phyloP scores from a whole-genome alignment of 2,797 vertebrate species.

The Phrynocephalus forsythii region DNA sequence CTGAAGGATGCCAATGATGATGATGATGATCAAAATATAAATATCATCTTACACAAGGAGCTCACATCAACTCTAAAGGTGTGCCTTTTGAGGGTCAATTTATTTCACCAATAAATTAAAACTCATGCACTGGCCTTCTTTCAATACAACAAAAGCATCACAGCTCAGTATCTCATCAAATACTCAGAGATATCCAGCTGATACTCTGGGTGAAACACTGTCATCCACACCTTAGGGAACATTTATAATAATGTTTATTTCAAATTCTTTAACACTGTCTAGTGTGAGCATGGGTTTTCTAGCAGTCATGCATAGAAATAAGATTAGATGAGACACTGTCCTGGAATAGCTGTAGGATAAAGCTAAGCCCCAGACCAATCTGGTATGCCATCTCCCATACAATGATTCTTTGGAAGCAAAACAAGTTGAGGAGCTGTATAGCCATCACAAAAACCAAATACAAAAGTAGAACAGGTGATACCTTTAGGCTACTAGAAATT shows the following conservation, averaged over 20 bases:
- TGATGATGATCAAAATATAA: constrained; percentile 19
- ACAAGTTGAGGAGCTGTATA: too few species aligned
- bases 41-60: constrained; percentile 13
- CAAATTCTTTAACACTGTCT: constrained; percentile 1
- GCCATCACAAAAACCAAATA: too few species aligned
- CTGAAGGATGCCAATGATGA: too few species aligned
- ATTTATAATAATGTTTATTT: constrained; percentile 29
- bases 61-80: not conserved
- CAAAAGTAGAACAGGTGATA: too few species aligned
- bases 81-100: constrained; percentile 3
- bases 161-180: not conserved
- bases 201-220: constrained; percentile 27
- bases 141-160: constrained; percentile 22
- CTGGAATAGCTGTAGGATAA: constrained; percentile 19
- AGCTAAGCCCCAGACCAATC: constrained; percentile 42
- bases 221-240: constrained; percentile 6
- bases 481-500: too few species aligned
- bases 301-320: constrained; percentile 40
- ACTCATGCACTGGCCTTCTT: constrained; percentile 8
- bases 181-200: constrained; percentile 16
- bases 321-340: constrained; percentile 7
- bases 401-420: not conserved
- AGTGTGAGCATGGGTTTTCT: not conserved
- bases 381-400: not conserved
- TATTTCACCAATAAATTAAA: constrained; percentile 30